These are phyloP conservation scores for Drosophila kokeensis DNA, from an alignment of 2,888 invertebrate species.

Conservation along the genomic window DNA sequence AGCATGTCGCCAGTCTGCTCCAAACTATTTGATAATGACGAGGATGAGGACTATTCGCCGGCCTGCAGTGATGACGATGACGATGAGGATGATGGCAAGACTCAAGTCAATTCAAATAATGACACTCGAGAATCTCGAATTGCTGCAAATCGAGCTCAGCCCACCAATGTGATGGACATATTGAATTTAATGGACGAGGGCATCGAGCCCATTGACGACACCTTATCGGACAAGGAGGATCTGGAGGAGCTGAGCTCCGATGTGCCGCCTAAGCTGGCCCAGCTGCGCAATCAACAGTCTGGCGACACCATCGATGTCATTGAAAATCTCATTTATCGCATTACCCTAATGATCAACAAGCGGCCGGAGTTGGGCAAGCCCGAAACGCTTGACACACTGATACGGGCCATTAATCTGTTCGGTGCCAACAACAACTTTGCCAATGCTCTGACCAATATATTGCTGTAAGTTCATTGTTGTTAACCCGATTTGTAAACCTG, in stretches of 20 bases:
- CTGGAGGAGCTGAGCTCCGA: constrained; percentile 81
- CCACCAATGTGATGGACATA: constrained; percentile 75
- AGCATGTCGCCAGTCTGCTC: constrained; percentile 82
- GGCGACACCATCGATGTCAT: constrained; percentile 82
- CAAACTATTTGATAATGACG: constrained; percentile 65
- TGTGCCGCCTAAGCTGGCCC: constrained; percentile 72
- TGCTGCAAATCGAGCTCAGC: constrained; percentile 60
- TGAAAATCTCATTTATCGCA: constrained; percentile 83
- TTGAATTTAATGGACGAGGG: constrained; percentile 83
- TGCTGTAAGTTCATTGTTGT: constrained; percentile 73
- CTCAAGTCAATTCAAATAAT: constrained; percentile 4
- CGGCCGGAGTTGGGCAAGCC: constrained; percentile 82
- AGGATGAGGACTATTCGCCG: constrained; percentile 84
- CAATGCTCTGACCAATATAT: constrained; percentile 82
- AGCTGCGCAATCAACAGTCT: constrained; percentile 57
- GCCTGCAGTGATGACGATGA: constrained; percentile 85
- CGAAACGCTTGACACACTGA: constrained; percentile 82
- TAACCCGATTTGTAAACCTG: too few species aligned
- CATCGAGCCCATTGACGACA: constrained; percentile 80
- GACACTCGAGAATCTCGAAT: constrained; percentile 64
- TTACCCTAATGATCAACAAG: constrained; percentile 82
- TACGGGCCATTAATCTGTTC: constrained; percentile 83
- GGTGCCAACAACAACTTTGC: constrained; percentile 82
- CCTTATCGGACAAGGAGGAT: constrained; percentile 83
- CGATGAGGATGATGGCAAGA: constrained; percentile 72